Conservation (phyloP, 2,797 vertebrate species). For the Allobates femoralis region DNA sequence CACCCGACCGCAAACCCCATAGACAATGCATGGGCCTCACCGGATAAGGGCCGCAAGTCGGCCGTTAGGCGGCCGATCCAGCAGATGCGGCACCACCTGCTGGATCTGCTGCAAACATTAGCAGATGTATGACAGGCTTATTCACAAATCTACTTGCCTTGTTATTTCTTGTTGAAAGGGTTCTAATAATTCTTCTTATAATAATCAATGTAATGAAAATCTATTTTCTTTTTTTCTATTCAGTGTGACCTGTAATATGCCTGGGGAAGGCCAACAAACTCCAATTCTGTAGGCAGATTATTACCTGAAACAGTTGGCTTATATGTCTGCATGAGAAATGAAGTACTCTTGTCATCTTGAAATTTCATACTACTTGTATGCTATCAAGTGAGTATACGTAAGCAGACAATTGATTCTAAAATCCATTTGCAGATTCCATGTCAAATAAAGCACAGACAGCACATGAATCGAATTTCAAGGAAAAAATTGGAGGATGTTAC, state of each 20-base stretch:
- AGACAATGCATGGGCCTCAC: no score
- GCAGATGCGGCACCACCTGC: no score
- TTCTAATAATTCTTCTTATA: background rate
- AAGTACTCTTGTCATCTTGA: background rate
- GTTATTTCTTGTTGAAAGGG: no score
- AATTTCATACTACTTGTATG: background rate
- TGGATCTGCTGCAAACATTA: no score
- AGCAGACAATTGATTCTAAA: conserved; percentile 8
- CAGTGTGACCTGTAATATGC: background rate
- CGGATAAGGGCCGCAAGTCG: no score
- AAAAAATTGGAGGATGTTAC: background rate
- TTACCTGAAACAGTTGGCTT: background rate
- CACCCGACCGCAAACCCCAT: no score
- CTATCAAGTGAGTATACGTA: background rate
- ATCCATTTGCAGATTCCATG: conserved; percentile 33
- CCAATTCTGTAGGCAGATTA: background rate
- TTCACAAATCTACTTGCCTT: no score
- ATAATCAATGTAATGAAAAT: no score
- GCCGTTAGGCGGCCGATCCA: no score
- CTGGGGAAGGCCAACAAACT: background rate
- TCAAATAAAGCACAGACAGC: background rate
- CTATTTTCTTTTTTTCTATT: background rate
- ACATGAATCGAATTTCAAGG: background rate
- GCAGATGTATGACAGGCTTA: no score
- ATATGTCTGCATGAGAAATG: background rate